Evolutionary conservation across 30 jellyfish, hydroid and myxozoan species (phyloP).

Genomic region (Sanderia malayensis): DNA sequence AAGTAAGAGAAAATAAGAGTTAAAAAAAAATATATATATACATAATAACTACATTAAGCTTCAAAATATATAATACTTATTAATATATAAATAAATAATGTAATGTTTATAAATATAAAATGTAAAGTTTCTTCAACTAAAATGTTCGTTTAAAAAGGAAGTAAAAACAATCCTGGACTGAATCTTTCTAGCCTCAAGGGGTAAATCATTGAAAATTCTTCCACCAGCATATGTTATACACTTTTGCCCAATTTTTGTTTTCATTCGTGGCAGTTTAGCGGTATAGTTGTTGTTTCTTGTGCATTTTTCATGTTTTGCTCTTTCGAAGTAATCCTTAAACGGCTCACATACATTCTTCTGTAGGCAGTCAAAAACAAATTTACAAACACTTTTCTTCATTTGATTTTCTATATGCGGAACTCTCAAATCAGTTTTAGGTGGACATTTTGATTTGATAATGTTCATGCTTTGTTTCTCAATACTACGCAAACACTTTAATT

Average conservation of each 20-base stretch:
- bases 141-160: conserved; percentile 25
- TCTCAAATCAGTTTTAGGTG: conserved; percentile 26
- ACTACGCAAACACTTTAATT: conserved; percentile 1
- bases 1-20: conserved; percentile 8
- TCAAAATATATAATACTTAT: no score
- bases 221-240: conserved; percentile 29
- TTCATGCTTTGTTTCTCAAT: conserved; percentile 5
- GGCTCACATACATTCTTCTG: conserved; percentile 43
- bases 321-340: conserved; percentile 16
- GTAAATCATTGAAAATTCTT: conserved; percentile 22
- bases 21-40: conserved; percentile 14
- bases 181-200: conserved; percentile 44
- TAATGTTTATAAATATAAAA: no score
- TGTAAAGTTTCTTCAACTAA: conserved; percentile 18
- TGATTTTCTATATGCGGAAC: conserved; percentile 31
- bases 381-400: conserved; percentile 39
- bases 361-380: conserved; percentile 36
- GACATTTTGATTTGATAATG: conserved; percentile 20
- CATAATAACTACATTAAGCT: background rate
- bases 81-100: no score
- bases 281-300: conserved; percentile 27
- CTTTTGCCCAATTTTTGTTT: conserved; percentile 31
- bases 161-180: conserved; percentile 27
- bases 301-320: conserved; percentile 9
- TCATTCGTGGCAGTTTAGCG: conserved; percentile 23